Evolutionary conservation across 92 coral and sea anemone species (phyloP).

Genomic region (Plumapathes pennacea): DNA sequence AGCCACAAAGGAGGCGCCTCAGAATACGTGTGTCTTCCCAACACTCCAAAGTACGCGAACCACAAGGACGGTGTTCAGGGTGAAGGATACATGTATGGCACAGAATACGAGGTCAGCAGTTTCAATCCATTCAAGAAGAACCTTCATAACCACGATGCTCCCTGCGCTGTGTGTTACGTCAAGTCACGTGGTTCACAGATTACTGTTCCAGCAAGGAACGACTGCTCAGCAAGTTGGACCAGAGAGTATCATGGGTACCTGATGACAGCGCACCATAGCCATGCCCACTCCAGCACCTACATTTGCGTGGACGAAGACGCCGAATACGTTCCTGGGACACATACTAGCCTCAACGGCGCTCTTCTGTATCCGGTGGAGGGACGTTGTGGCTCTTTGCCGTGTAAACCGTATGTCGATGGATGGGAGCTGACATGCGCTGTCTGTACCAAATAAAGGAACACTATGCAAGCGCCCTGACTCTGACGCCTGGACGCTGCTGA

Average conservation of each 20-base stretch:
- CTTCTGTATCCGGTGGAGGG: conserved; percentile 58
- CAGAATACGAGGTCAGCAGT: conserved; percentile 12
- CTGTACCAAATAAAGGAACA: conserved; percentile 61
- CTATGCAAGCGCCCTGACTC: too few species aligned
- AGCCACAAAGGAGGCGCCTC: conserved; percentile 31
- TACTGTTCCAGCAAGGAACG: conserved; percentile 55
- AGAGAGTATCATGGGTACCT: conserved; percentile 66
- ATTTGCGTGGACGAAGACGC: conserved; percentile 63
- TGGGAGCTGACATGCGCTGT: conserved; percentile 70
- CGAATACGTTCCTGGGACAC: conserved; percentile 44
- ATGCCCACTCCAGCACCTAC: conserved; percentile 21
- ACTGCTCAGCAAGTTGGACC: conserved; percentile 67
- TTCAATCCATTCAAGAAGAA: conserved; percentile 29
- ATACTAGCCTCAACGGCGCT: conserved; percentile 33
- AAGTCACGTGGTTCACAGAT: conserved; percentile 36
- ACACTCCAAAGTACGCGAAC: conserved; percentile 43
- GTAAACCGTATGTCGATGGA: conserved; percentile 54
- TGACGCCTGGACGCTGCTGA: too few species aligned
- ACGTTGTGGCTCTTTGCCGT: conserved; percentile 62
- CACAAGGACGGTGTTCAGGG: conserved; percentile 27
- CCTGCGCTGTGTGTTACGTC: conserved; percentile 65
- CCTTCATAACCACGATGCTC: conserved; percentile 37
- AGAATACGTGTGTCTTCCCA: conserved; percentile 41
- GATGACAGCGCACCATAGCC: conserved; percentile 44
- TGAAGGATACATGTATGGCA: neutral